These are phyloP conservation scores for Dryococelus australis DNA, from an alignment of 2,888 invertebrate genomes.

Conservation along the genomic window DNA sequence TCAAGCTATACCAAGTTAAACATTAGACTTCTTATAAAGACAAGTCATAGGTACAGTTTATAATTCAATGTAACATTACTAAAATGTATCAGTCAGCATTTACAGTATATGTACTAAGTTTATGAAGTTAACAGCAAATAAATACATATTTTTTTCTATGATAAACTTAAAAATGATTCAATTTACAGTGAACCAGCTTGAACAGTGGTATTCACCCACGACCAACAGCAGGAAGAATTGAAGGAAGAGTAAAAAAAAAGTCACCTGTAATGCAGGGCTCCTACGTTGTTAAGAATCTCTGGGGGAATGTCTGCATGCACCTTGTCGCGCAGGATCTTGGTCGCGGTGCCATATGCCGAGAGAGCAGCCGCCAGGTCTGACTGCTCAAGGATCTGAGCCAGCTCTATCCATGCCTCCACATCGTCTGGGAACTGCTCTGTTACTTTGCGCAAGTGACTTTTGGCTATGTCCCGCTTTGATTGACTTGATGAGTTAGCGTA, in stretches of 20 bases:
- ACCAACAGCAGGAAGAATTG: too few species aligned
- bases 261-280: conserved; percentile 84
- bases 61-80: too few species aligned
- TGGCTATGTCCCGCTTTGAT: conserved; percentile 90
- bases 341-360: conserved; percentile 92
- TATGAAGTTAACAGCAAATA: too few species aligned
- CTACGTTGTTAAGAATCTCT: conserved; percentile 97
- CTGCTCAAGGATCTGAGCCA: conserved; percentile 97
- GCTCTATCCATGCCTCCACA: conserved; percentile 98
- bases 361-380: conserved; percentile 89
- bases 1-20: too few species aligned
- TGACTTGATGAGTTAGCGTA: conserved; percentile 92
- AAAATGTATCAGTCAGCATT: too few species aligned
- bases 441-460: conserved; percentile 92
- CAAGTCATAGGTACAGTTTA: too few species aligned
- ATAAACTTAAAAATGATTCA: too few species aligned
- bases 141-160: too few species aligned
- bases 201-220: too few species aligned
- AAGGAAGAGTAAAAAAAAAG: not conserved
- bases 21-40: too few species aligned
- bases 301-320: conserved; percentile 95
- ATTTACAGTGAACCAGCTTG: too few species aligned
- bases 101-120: too few species aligned
- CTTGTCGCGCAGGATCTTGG: conserved; percentile 89
- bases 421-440: conserved; percentile 98